Evolutionary conservation across 2,113 vertebrate genomes (phyloP), one percentile per base, ranked within the genome.

Genomic region (Murina feae): DNA sequence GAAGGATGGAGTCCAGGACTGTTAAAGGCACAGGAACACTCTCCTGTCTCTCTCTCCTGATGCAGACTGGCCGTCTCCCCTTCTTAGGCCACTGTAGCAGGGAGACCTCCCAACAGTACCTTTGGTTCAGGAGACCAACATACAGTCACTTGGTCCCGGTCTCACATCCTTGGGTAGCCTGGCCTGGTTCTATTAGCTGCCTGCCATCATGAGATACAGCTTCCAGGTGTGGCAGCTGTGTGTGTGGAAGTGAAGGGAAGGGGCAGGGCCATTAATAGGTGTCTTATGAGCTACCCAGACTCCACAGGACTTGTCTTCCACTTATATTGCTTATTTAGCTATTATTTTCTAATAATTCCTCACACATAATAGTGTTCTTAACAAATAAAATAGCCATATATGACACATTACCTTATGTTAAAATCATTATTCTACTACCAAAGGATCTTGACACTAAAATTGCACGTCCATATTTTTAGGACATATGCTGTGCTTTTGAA

Each of bases 391-490:
- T 89, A 39, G 49, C 49, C 28, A 25, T 44, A 66, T 18, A 39
- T 35, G 51, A 76, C 58, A 68, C 47, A 20, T 60, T 32, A 39
- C 32, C 72, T 68, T 69, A 82, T 71, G 21, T 93, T 66, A 85
- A 80, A 76, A 51, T 94, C 71, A 42, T 87, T 83, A 51, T 86
- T 84, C 47, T 51, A 78, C 55, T 85, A 79, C 23, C 14, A 42
- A 20, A 83, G 63, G 84, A 49, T 58, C 97, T 97, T 87, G 87
- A 90, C 66, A 68, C 28, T 47, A 68, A 79, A 86, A 32, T 81
- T 68, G 0, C 55, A 16, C 58, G 44, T 92, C 90, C 8, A 4
- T 96, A 14, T 95, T 93, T n/a, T 51, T 93, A 93, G 25, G 32
- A 23, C 75, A 37, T 47, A 90, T 21, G 68, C 83, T 17, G 4